phyloP scores from a whole-genome alignment of 2,888 invertebrate genomes.

The Stratiomys singularior region DNA sequence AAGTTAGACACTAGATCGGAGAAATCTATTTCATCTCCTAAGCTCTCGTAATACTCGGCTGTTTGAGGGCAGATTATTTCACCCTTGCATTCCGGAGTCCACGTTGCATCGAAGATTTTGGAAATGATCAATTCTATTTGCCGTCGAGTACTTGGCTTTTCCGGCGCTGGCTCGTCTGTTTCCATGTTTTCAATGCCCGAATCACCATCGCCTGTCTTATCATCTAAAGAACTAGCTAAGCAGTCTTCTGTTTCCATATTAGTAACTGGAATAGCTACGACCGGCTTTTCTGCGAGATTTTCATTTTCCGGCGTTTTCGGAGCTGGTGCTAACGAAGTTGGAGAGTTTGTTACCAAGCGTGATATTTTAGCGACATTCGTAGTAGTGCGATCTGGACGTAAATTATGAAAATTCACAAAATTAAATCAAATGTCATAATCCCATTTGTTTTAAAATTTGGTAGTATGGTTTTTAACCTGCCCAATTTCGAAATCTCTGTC shows the following conservation, averaged over 20 bases:
- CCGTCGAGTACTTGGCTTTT: constrained; percentile 61
- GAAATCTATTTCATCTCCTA: constrained; percentile 64
- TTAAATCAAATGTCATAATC: no score
- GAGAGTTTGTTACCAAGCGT: constrained; percentile 57
- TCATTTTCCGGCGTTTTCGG: constrained; percentile 49
- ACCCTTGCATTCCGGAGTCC: constrained; percentile 72
- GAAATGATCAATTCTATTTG: constrained; percentile 70
- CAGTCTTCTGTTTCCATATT: constrained; percentile 62
- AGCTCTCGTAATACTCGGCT: constrained; percentile 69
- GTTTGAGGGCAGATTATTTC: constrained; percentile 70
- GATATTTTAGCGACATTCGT: constrained; percentile 59
- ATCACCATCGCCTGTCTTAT: constrained; percentile 68
- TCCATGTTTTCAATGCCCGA: constrained; percentile 83
- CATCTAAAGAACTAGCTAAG: constrained; percentile 53
- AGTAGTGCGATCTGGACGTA: neutral
- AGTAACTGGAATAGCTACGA: constrained; percentile 34
- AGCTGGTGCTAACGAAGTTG: constrained; percentile 12
- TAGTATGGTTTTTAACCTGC: no score
- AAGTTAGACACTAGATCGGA: constrained; percentile 72
- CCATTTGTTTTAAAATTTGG: no score
- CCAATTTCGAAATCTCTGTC: no score
- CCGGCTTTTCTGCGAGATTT: neutral
- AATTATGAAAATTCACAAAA: no score
- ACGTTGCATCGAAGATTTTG: constrained; percentile 77
- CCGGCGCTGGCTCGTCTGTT: constrained; percentile 58